These are phyloP conservation scores for Siniperca obscura DNA, from an alignment of 2,797 vertebrate species.

Conservation along the genomic window DNA sequence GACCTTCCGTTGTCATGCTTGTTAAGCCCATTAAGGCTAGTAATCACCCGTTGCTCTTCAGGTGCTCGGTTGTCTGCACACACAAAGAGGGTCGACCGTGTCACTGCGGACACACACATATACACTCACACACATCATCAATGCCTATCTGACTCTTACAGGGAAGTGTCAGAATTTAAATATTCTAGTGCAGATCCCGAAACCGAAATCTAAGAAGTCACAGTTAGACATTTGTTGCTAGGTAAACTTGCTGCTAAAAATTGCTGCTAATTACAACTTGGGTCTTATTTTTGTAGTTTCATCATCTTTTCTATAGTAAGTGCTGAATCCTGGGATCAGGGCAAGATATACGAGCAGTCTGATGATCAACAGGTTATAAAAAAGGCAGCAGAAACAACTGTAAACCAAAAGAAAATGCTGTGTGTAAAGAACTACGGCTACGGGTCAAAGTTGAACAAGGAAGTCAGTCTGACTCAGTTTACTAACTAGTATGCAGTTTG, in stretches of 20 bases:
- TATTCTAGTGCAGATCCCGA: neutral
- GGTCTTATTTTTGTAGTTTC: neutral
- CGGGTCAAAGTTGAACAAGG: neutral
- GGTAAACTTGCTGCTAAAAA: neutral
- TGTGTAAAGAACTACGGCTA: neutral
- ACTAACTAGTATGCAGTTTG: neutral
- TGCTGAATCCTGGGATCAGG: neutral
- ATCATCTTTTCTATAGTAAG: neutral
- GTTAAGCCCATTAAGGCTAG: constrained; percentile 77
- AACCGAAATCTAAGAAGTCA: neutral
- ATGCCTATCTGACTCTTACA: constrained; percentile 3
- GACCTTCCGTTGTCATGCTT: constrained; percentile 74
- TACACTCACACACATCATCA: neutral
- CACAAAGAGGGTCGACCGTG: constrained; percentile 39
- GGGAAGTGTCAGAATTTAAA: neutral
- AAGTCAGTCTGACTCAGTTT: neutral
- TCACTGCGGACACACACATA: constrained; percentile 12
- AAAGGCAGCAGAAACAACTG: neutral
- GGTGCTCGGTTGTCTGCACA: constrained; percentile 62
- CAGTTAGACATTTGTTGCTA: neutral
- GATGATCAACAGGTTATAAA: neutral
- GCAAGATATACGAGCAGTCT: neutral
- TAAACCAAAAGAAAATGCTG: neutral
- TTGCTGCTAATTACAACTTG: neutral
- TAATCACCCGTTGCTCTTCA: constrained; percentile 71